A percentile compares a stretch with the other conserved stretches of the same genome.
These are phyloP conservation scores for Calameuta idolon DNA, from an alignment of 2,888 invertebrate genomes.

Conservation along the genomic window DNA sequence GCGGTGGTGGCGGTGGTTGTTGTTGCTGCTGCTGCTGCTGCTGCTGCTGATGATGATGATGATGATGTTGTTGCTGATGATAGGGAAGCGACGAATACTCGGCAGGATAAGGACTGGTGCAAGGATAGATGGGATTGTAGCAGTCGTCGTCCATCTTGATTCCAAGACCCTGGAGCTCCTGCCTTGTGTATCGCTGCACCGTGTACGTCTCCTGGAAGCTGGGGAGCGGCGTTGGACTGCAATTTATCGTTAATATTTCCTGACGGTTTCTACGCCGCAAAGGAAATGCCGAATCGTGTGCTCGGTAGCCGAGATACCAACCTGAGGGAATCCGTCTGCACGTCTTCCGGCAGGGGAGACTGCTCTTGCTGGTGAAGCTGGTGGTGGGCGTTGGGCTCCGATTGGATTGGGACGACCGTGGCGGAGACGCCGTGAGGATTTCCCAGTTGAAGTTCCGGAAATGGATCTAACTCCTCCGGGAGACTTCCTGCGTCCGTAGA, in stretches of 20 bases:
- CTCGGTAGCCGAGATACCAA: slow-evolving; percentile 27
- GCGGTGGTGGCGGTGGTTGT: slow-evolving; percentile 42
- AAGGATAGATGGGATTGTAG: slow-evolving; percentile 68
- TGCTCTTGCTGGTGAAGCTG: slow-evolving; percentile 45
- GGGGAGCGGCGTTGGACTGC: slow-evolving; percentile 76
- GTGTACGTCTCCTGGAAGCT: slow-evolving; percentile 92
- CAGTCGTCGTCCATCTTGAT: slow-evolving; percentile 91
- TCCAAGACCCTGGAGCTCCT: slow-evolving; percentile 75
- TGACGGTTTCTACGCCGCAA: slow-evolving; percentile 4
- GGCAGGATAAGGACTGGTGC: slow-evolving; percentile 50
- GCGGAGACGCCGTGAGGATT: slow-evolving; percentile 54
- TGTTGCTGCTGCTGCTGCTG: slow-evolving; percentile 30
- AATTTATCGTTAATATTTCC: slow-evolving; percentile 13
- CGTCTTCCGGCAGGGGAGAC: slow-evolving; percentile 55
- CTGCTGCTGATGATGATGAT: slow-evolving; percentile 33
- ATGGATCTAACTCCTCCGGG: slow-evolving; percentile 81
- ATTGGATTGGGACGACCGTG: slow-evolving; percentile 53
- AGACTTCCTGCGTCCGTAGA: slow-evolving; percentile 73
- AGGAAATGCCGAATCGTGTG: background rate
- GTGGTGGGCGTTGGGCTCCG: slow-evolving; percentile 56
- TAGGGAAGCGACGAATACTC: slow-evolving; percentile 52
- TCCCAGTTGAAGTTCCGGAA: slow-evolving; percentile 74
- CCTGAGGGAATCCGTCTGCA: slow-evolving; percentile 61
- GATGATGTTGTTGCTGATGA: slow-evolving; percentile 48
- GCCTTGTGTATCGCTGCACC: slow-evolving; percentile 76